Conservation (phyloP, 2,888 invertebrate genomes). For the Leptogaster cylindrica region DNA sequence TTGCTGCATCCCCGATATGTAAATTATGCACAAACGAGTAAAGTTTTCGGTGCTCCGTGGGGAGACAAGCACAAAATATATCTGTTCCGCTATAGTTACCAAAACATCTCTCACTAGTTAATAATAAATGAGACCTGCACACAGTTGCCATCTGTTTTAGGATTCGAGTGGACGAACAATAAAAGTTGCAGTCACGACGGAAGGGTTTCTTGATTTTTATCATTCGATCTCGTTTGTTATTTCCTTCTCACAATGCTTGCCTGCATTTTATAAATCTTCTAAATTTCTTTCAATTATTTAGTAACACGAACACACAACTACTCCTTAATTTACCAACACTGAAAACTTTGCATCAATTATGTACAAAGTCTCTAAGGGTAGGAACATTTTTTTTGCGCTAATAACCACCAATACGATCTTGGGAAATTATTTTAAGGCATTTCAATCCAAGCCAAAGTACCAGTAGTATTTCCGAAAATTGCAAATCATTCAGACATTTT, state of each 20-base stretch:
- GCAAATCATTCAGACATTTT: too few species aligned
- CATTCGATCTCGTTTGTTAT: not conserved
- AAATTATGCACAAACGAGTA: constrained; percentile 27
- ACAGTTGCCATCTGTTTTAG: not conserved
- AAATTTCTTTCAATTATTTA: constrained; percentile 2
- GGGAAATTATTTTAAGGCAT: too few species aligned
- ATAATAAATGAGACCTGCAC: constrained; percentile 1
- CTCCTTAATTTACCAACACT: too few species aligned
- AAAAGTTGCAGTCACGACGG: constrained; percentile 10
- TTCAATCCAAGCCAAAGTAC: too few species aligned
- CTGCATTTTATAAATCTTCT: too few species aligned
- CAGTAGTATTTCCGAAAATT: too few species aligned
- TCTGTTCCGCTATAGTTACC: constrained; percentile 12
- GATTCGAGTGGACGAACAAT: constrained; percentile 9
- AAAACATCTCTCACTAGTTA: not conserved
- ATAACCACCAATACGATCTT: too few species aligned
- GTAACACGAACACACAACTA: not conserved
- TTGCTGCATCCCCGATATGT: constrained; percentile 22
- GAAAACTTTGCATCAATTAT: too few species aligned
- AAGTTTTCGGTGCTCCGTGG: constrained; percentile 9
- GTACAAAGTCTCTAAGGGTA: too few species aligned
- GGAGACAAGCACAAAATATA: constrained; percentile 23
- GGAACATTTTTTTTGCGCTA: too few species aligned
- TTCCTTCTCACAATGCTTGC: not conserved
- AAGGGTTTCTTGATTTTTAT: constrained; percentile 8